Evolutionary conservation across 2,113 vertebrate genomes (phyloP), one percentile per base, ranked within the genome.

Genomic region (Mirza zaza): DNA sequence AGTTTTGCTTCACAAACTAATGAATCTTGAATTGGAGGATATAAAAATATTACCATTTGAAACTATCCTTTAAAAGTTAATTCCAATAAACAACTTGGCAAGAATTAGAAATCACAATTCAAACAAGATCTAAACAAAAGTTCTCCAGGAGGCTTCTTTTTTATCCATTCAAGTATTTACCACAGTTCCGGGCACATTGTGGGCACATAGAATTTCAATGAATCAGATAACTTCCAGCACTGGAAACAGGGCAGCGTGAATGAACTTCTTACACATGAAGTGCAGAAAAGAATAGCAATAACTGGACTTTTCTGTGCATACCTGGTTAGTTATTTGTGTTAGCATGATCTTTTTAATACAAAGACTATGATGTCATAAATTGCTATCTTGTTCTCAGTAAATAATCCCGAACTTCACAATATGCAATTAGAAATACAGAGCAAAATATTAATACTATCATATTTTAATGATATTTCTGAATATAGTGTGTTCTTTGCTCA

Each of bases 91-190:
- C 12, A 20, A 93, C 32, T 92, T 90, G 75, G 57, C 67, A 94
- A 91, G 77, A 82, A 92, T 77, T 87, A 85, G 39, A 97, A 91
- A 92, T 92, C 85, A 95, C 29, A 77, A 77, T 96, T 94, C 65
- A 93, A 81, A 83, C 21, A 12, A 42, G 11, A 92, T 34, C 52
- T 70, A 83, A 87, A 95, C 63, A 92, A 84, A 80, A 86, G 34
- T 93, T 93, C 79, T 93, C 63, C 39, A 84, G 86, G 34, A 89
- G 50, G 82, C 63, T 79, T 97, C 23, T 85, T 91, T 94, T 91
- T 52, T 79, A 52, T 45, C 57, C 81, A 70, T 80, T 96, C 91
- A 96, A 91, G 36, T 68, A 65, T 91, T 79, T 95, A 92, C 92
- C 48, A 89, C 20, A 94, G 39, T 85, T 94, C 77, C 0, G 4